These are phyloP conservation scores for Periphyllus acericola DNA, from an alignment of 2,888 invertebrate species.

Conservation along the genomic window DNA sequence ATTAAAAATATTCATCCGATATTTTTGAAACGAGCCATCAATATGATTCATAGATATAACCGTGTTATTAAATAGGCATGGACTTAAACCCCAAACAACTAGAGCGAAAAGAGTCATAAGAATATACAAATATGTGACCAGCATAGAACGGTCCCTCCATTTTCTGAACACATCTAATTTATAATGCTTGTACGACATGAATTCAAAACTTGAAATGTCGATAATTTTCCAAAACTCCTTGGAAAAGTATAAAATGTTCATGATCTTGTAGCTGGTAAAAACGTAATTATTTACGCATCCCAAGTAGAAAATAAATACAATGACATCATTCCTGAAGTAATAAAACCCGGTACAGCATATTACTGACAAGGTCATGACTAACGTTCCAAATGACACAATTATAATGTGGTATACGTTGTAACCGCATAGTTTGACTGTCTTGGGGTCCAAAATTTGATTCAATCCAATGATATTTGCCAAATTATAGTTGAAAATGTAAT, in stretches of 20 bases:
- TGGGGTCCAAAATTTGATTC: neutral
- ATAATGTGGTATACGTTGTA: neutral
- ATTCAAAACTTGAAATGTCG: neutral
- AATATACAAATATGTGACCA: neutral
- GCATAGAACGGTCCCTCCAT: neutral
- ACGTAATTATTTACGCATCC: neutral
- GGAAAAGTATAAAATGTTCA: neutral
- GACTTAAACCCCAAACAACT: neutral
- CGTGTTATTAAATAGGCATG: neutral
- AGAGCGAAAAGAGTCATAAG: neutral
- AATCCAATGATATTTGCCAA: neutral
- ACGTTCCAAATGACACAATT: neutral
- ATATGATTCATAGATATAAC: neutral
- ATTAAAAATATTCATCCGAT: slow-evolving; percentile 25
- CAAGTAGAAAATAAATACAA: neutral
- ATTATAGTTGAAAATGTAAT: neutral
- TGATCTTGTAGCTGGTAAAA: neutral
- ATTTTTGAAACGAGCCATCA: neutral
- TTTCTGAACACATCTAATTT: neutral
- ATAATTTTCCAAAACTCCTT: neutral
- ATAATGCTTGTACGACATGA: neutral
- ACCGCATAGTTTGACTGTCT: neutral
- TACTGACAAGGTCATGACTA: neutral
- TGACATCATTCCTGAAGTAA: neutral
- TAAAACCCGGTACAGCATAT: neutral